These are phyloP conservation scores for Prochilodus magdalenae DNA, from an alignment of 2,113 vertebrate species.

Conservation along the genomic window DNA sequence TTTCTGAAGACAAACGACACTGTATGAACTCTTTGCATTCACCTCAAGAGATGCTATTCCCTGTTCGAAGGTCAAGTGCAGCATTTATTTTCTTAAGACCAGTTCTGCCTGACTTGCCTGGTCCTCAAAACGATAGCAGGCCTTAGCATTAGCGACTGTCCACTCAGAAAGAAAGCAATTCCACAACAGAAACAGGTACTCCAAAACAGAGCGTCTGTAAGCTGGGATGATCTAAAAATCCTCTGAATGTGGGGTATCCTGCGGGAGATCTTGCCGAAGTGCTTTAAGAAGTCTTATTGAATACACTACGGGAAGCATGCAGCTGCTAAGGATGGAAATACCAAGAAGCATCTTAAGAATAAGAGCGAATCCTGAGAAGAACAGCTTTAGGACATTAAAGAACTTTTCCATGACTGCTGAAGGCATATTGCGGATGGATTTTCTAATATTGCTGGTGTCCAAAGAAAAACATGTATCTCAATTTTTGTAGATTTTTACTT, in stretches of 20 bases:
- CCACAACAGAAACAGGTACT: background rate
- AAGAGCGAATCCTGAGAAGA: background rate
- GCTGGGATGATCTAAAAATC: background rate
- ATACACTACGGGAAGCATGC: background rate
- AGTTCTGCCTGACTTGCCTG: background rate
- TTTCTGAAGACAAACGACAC: too few species aligned
- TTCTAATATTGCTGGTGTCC: too few species aligned
- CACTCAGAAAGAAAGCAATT: background rate
- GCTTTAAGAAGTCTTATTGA: background rate
- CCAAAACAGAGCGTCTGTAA: background rate
- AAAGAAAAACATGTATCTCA: too few species aligned
- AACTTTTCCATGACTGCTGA: too few species aligned
- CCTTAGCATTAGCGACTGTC: background rate
- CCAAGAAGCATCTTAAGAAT: background rate
- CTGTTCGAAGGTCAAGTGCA: background rate
- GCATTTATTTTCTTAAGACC: conserved; percentile 22
- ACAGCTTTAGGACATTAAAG: too few species aligned
- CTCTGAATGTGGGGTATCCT: background rate
- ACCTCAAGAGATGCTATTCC: background rate
- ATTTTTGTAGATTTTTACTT: too few species aligned
- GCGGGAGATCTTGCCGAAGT: background rate
- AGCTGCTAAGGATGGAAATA: background rate
- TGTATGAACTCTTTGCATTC: too few species aligned
- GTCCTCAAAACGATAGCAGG: background rate
- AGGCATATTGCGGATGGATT: too few species aligned